These are phyloP conservation scores for Hymenochirus boettgeri DNA, from an alignment of 2,113 vertebrate species.

Conservation along the genomic window DNA sequence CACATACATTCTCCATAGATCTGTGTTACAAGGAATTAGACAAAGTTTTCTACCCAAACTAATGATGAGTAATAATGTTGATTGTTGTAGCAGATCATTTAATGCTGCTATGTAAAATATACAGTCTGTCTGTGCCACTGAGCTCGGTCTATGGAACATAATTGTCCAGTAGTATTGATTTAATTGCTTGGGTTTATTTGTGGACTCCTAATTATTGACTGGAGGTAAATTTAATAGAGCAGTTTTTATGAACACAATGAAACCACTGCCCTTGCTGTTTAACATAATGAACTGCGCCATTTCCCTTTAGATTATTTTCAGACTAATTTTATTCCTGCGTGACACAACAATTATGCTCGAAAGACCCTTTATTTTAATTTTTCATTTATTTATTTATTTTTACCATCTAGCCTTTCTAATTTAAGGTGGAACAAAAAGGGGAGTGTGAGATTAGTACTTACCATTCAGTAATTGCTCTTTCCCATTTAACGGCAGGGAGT, in stretches of 20 bases:
- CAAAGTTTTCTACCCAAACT: slow-evolving; percentile 1
- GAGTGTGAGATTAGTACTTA: slow-evolving; percentile 27
- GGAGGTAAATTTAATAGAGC: slow-evolving; percentile 96
- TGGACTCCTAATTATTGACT: slow-evolving; percentile 98
- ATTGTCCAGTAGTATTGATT: slow-evolving; percentile 89
- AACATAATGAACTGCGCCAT: slow-evolving; percentile 81
- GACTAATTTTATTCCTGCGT: slow-evolving; percentile 81
- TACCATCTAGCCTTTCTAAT: slow-evolving; percentile 58
- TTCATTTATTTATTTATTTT: slow-evolving; percentile 66
- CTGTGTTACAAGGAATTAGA: neutral
- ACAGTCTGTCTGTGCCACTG: slow-evolving; percentile 85
- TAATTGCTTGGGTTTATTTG: slow-evolving; percentile 99
- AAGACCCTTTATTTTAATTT: slow-evolving; percentile 65
- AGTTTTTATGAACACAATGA: slow-evolving; percentile 93
- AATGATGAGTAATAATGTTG: slow-evolving; percentile 36
- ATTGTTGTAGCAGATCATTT: slow-evolving; percentile 64
- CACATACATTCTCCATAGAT: slow-evolving; percentile 15
- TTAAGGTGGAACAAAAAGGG: slow-evolving; percentile 45
- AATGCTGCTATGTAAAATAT: slow-evolving; percentile 80
- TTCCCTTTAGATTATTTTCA: slow-evolving; percentile 88
- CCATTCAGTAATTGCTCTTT: slow-evolving; percentile 61
- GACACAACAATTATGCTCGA: slow-evolving; percentile 78
- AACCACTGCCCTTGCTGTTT: slow-evolving; percentile 81
- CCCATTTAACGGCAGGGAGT: slow-evolving; percentile 48
- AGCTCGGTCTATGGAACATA: slow-evolving; percentile 73